A percentile compares a stretch with the other conserved stretches of the same genome.
Evolutionary conservation across 2,113 vertebrate species (phyloP).

Genomic region (Alectura lathami): DNA sequence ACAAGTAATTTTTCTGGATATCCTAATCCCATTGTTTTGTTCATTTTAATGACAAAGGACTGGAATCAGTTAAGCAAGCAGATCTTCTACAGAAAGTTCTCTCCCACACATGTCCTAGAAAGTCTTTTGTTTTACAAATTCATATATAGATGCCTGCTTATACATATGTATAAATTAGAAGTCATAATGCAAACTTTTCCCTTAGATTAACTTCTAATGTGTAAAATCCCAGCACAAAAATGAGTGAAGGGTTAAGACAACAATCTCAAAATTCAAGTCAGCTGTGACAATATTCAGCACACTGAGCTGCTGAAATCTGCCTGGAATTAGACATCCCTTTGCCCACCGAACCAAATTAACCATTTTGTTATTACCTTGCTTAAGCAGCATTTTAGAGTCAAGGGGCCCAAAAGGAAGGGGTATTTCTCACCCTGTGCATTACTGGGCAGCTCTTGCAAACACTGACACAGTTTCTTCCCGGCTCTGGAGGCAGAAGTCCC

Average conservation of each 20-base stretch:
- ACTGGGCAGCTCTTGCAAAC: not conserved
- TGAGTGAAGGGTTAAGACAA: slow-evolving; percentile 59
- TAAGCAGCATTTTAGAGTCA: not conserved
- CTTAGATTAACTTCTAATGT: not conserved
- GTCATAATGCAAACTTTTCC: not conserved
- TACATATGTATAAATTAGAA: not conserved
- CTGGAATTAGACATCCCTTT: slow-evolving; percentile 48
- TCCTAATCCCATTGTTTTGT: not conserved
- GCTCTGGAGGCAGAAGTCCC: slow-evolving; percentile 1
- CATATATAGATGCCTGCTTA: not conserved
- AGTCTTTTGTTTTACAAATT: not conserved
- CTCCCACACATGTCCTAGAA: not conserved
- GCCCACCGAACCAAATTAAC: slow-evolving; percentile 43
- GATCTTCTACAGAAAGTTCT: slow-evolving; percentile 1
- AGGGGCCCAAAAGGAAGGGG: not conserved
- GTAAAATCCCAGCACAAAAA: not conserved
- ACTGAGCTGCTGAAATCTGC: slow-evolving; percentile 45
- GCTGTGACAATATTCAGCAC: slow-evolving; percentile 58
- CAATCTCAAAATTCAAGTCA: slow-evolving; percentile 62
- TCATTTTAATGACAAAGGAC: not conserved
- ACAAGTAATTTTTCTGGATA: not conserved
- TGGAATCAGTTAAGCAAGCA: not conserved
- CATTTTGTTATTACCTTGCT: slow-evolving; percentile 26
- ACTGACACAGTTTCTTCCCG: not conserved
- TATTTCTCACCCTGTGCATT: not conserved